Evolutionary conservation across 2,888 invertebrate species (phyloP), one percentile per base, ranked within the genome.

Genomic region (Eupithecia subfuscata): DNA sequence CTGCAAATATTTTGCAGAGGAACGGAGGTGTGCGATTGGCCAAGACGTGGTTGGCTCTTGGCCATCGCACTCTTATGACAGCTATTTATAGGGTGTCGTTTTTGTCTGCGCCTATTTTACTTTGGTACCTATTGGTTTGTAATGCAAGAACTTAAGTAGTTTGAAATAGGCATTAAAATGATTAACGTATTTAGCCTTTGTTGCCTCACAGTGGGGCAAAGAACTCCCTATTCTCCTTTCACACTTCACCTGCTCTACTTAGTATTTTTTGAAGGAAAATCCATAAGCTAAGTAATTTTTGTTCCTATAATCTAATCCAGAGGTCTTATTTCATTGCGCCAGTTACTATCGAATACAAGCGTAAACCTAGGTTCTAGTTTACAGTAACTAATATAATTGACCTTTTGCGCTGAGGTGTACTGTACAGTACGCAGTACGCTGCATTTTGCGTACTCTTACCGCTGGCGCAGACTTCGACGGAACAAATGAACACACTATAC

Each of bases 11-110:
- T 75, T 75, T 77, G 69, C 63, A 8, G 37, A 40, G 45, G 71
- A 71, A 76, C 78, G 76, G 69, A 40, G 71, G 75, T 52, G 52
- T 79, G 80, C 80, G 79, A 75, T 78, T 79, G 79, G 80, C 80
- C 60, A 75, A 77, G 78, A 34, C 72, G 76, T 69, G 76, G 70
- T 78, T 80, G 81, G 81, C 80, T 69, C 68, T 77, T 73, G 76
- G 80, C 69, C 71, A 75, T 56, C 74, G 75, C 77, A 78, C 72
- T 79, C 78, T 77, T 78, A 78, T 70, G 25, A 25, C 14, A 71
- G 22, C 71, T 80, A 78, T 78, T 77, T 75, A 78, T 70, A 76
- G n/a, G 74, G 60, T 43, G 72, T 69, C 76, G 68, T 22, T 60
- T 60, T 25, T 60, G 60, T 11, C 60, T 60, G 22, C 18, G 64